Evolutionary conservation across 2,797 vertebrate genomes (phyloP).

Genomic region (Eleutherodactylus coqui): DNA sequence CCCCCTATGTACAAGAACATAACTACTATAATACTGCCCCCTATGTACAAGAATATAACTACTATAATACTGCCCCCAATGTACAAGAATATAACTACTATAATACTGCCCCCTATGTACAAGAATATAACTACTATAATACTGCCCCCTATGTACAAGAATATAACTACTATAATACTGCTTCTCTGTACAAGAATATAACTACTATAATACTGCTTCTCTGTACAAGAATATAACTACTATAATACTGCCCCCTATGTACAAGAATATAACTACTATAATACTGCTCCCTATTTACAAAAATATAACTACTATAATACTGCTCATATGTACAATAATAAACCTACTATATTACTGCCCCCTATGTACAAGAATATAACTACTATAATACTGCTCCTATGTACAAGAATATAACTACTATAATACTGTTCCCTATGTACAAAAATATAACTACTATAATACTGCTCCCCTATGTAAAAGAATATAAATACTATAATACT

Average conservation of each 20-base stretch:
- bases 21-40: too few relatives aligned
- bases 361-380: not conserved
- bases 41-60: too few relatives aligned
- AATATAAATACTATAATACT: not conserved
- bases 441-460: constrained; percentile 7
- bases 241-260: not conserved
- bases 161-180: too few relatives aligned
- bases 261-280: too few relatives aligned
- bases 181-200: not conserved
- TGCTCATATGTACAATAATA: not conserved
- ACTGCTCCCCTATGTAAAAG: not conserved
- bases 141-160: too few relatives aligned
- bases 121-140: too few relatives aligned
- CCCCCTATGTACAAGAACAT: too few relatives aligned
- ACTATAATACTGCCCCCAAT: too few relatives aligned
- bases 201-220: not conserved
- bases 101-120: too few relatives aligned
- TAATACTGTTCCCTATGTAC: not conserved
- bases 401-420: constrained; percentile 11
- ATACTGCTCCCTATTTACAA: too few relatives aligned
- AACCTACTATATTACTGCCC: not conserved
- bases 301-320: too few relatives aligned
- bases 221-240: not conserved
- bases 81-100: too few relatives aligned
- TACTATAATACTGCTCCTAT: not conserved